Evolutionary conservation across 1,140 invertebrate genomes (phyloP), one percentile per base, ranked within the genome.

Genomic region (Melitaea cinxia): DNA sequence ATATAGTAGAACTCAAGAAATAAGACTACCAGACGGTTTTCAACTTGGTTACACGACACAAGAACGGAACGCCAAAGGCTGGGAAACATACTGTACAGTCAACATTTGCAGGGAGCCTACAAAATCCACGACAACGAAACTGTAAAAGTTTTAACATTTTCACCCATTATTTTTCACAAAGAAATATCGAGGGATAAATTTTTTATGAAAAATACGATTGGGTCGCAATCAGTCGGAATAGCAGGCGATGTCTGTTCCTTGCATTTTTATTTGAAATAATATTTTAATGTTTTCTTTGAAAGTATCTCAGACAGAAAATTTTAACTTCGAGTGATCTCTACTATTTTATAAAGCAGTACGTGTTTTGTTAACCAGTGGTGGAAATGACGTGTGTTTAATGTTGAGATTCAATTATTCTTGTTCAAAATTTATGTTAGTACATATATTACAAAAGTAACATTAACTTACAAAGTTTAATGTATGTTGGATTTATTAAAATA

Each of bases 1-100:
- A n/a, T n/a, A n/a, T n/a, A n/a, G n/a, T n/a, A n/a, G n/a, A n/a
- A n/a, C 7, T 23, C 21, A 49, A 59, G 56, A 59, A 59, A 47
- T 59, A 49, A 24, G 56, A 59, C 26, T 42, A 14, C 15, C 47
- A 23, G 42, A 49, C 47, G 14, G 55, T 58, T 58, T 58, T 58
- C 55, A 26, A 24, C 5, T 26, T 39, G 55, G 42, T n/a, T 21
- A 19, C 24, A 24, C n/a, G n/a, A 47, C 42, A 47, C 37, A 21
- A 15, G 19, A 39, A 58, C 55, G 26, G 47, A 42, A 47, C 24
- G 37, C 55, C 55, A 37, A 42, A 47, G 55, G 55, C 55, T 19
- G 42, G 37, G 23, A 28, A 49, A 49, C 37, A 28, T 42, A 49
- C 19, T 26, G 26, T 49, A 19, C 12, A 49, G 47, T 59, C 24